phyloP scores from a whole-genome alignment of 2,797 vertebrate species.

The Discoglossus pictus region DNA sequence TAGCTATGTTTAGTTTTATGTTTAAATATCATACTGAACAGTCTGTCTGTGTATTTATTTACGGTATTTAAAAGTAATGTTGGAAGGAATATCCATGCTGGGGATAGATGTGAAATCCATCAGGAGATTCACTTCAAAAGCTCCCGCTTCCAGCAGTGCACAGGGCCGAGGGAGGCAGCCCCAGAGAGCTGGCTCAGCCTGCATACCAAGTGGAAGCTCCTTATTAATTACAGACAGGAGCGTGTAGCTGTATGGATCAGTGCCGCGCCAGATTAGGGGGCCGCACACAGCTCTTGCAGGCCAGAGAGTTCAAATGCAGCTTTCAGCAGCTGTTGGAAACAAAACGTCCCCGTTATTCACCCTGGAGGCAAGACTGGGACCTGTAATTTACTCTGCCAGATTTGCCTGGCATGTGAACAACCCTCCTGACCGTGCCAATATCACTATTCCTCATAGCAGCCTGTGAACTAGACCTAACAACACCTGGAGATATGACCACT shows the following conservation, averaged over 20 bases:
- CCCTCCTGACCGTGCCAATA: background rate
- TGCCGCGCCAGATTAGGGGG: conserved; percentile 36
- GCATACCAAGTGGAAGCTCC: conserved; percentile 37
- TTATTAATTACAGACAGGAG: conserved; percentile 40
- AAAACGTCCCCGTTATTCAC: conserved; percentile 20
- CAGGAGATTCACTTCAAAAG: conserved; percentile 47
- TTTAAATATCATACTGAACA: no score
- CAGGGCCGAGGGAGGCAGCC: conserved; percentile 13
- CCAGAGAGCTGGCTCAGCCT: conserved; percentile 25
- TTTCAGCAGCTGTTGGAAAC: conserved; percentile 38
- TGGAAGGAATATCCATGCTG: no score
- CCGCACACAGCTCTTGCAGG: conserved; percentile 15
- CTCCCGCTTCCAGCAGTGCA: conserved; percentile 38
- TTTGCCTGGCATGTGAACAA: no score
- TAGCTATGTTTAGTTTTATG: no score
- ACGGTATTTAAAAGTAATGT: no score
- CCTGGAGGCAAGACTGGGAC: conserved; percentile 16
- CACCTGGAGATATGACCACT: no score
- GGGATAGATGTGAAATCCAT: conserved; percentile 37
- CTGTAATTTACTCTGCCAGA: background rate
- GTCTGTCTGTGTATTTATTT: no score
- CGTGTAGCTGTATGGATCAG: conserved; percentile 15
- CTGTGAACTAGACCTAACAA: background rate
- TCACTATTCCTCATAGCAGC: conserved; percentile 9
- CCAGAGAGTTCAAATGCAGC: conserved; percentile 42